A percentile compares a stretch with the other conserved stretches of the same genome.
These are phyloP conservation scores for Anarhynchus alexandrinus DNA, from an alignment of 2,113 vertebrate genomes.

Conservation along the genomic window DNA sequence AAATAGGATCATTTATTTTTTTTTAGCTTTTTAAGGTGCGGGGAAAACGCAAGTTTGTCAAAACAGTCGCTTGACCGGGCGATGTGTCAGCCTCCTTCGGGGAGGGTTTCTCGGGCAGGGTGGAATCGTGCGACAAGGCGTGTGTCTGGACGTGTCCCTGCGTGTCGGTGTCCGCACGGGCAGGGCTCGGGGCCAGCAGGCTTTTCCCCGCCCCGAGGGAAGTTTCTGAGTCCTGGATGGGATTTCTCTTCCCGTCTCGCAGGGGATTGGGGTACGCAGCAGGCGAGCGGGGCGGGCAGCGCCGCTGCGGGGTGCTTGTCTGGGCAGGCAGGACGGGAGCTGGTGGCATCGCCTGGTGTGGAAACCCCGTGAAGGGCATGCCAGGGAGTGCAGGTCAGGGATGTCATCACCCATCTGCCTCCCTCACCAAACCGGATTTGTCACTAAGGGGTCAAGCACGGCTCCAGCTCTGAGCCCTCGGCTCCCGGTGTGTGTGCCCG, in stretches of 20 bases:
- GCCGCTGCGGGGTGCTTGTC: background rate
- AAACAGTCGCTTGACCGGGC: background rate
- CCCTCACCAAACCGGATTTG: background rate
- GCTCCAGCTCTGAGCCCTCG: background rate
- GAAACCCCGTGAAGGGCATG: background rate
- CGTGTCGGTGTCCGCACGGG: accelerated
- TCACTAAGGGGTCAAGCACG: background rate
- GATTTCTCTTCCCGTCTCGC: background rate
- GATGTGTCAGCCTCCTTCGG: accelerated
- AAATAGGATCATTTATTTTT: no score
- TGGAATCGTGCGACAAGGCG: accelerated
- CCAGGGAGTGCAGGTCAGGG: background rate
- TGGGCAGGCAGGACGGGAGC: background rate
- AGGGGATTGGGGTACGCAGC: accelerated
- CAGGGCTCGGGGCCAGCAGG: background rate
- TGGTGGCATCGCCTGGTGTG: background rate
- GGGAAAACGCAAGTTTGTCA: background rate
- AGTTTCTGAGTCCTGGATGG: accelerated
- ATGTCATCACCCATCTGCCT: background rate
- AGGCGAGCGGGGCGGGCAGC: background rate
- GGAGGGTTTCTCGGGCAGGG: background rate
- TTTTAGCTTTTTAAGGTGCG: no score
- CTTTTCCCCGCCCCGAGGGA: background rate
- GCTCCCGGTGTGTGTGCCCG: background rate
- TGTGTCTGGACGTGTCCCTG: background rate